Evolutionary conservation across 2,888 invertebrate species (phyloP).

Genomic region (Ariolimax columbianus): DNA sequence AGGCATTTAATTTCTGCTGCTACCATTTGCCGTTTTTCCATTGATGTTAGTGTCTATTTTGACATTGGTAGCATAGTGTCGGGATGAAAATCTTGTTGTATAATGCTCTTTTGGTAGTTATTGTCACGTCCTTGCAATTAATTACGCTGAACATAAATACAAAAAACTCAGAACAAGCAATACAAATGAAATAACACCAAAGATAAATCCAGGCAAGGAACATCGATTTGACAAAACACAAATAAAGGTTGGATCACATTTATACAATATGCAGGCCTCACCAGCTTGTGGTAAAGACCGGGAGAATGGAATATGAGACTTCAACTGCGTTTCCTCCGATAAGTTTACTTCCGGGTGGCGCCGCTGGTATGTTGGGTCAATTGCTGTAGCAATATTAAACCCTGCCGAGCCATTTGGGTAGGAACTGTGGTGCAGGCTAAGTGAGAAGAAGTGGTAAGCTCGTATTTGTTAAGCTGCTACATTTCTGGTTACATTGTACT

Average conservation of each 20-base stretch:
- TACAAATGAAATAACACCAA: background rate
- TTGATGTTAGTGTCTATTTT: too few relatives aligned
- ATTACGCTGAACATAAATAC: too few relatives aligned
- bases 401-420: slow-evolving; percentile 56
- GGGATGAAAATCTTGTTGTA: too few relatives aligned
- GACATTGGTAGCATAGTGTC: too few relatives aligned
- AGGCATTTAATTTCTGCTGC: too few relatives aligned
- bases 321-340: slow-evolving; percentile 60
- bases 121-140: too few relatives aligned
- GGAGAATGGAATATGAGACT: slow-evolving; percentile 62
- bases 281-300: slow-evolving; percentile 61
- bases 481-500: background rate
- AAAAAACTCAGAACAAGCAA: background rate
- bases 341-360: slow-evolving; percentile 57
- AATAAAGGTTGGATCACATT: too few relatives aligned
- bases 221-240: too few relatives aligned
- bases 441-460: slow-evolving; percentile 9
- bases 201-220: too few relatives aligned
- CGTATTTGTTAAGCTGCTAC: slow-evolving; percentile 5
- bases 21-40: too few relatives aligned
- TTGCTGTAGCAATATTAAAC: slow-evolving; percentile 73
- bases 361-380: slow-evolving; percentile 72
- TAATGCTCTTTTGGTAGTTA: too few relatives aligned
- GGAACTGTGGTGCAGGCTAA: slow-evolving; percentile 21
- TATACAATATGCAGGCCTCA: too few relatives aligned